phyloP scores from a whole-genome alignment of 1,140 invertebrate species.

The Heliconius hermathena region DNA sequence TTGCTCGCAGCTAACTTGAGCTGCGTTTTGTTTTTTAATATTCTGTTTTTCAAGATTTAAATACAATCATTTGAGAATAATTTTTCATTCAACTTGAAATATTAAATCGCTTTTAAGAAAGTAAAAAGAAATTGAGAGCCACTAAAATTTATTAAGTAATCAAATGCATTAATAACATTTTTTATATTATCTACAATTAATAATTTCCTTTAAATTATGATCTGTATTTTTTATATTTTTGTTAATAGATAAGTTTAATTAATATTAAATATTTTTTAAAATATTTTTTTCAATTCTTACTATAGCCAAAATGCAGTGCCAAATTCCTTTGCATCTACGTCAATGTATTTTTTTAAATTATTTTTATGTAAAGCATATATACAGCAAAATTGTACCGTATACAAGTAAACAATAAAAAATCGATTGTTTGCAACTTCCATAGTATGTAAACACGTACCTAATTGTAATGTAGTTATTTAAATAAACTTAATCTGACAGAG shows the following conservation, averaged over 20 bases:
- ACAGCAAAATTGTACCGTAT: not conserved
- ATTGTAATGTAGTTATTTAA: slow-evolving; percentile 45
- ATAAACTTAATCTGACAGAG: slow-evolving; percentile 76
- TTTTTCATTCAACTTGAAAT: not conserved
- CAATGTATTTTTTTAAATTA: not conserved
- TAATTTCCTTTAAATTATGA: no score
- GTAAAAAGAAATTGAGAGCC: no score
- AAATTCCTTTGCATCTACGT: no score
- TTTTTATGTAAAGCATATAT: not conserved
- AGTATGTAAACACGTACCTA: not conserved
- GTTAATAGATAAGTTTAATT: no score
- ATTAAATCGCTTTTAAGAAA: not conserved
- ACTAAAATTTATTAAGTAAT: no score
- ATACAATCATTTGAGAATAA: not conserved
- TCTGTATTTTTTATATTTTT: no score
- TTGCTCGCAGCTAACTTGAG: slow-evolving; percentile 34
- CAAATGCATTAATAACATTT: no score
- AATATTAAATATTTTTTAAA: no score
- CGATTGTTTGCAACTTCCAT: not conserved
- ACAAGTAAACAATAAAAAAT: not conserved
- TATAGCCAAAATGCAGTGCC: no score
- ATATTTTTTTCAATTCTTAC: no score
- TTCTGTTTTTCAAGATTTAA: slow-evolving; percentile 20
- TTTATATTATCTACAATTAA: no score
- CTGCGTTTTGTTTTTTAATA: slow-evolving; percentile 36